Base-by-base conservation (phyloP, 2,797 vertebrate genomes). In the Serranus cabrilla region DNA sequence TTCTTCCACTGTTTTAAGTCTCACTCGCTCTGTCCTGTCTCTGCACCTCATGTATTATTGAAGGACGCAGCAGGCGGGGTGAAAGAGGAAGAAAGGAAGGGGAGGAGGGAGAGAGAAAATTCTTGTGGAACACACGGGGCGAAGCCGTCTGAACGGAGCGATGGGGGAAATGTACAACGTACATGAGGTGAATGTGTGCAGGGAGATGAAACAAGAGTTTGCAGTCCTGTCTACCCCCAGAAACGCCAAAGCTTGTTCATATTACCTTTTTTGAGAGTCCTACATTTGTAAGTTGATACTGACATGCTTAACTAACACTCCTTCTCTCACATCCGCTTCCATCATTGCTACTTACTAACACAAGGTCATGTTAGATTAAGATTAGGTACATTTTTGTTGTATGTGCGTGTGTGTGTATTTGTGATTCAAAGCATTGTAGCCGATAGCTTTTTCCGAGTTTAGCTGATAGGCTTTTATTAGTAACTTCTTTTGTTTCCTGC, bases 221-320 rank as follows among this genome's bases (percentile, higher is more conserved):
- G 81, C 74, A 61, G 83, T 83, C 73, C 76, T 90, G 87, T 94
- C 81, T 69, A 78, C 66, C 78, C n/a, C 82, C 73, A 61, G 73
- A 91, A 65, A 81, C 81, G 42, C 84, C 90, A 91, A 92, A 88
- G 87, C 86, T 83, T 77, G 81, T 84, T 91, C 85, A 82, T 86
- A 77, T 82, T 70, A 79, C 58, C 71, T 91, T 93, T 93, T 90
- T 80, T 73, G 75, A 89, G 81, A 83, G 60, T 86, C 87, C 77
- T 74, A 78, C 89, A 91, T 94, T 93, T 94, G 91, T 94, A 93
- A 89, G 92, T 89, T 82, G 61, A 91, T 89, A 86, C 76, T 62
- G 63, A 83, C 85, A 83, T 83, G 49, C 50, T 76, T 51, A 77
- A 88, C 80, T 88, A 89, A 91, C 76, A 31, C 71, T 72, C 83